Percentiles rank a stretch among this genome's conserved stretches.
Evolutionary conservation across 2,113 vertebrate species (phyloP).

Genomic region (Perca schrenkii): DNA sequence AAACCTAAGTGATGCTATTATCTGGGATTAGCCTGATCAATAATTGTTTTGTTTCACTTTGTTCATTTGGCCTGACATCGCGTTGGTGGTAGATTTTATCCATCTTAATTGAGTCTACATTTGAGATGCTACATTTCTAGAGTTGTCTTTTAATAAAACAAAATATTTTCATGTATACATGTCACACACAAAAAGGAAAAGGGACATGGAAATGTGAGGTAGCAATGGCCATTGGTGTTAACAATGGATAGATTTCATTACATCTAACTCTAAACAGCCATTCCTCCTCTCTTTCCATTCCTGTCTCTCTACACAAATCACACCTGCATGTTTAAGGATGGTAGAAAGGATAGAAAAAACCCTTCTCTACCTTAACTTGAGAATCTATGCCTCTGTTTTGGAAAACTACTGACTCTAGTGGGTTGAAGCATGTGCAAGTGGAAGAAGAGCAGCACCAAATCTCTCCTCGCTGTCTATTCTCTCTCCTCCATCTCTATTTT

Average conservation of each 20-base stretch:
- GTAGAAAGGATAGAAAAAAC: conserved; percentile 7
- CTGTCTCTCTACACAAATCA: conserved; percentile 33
- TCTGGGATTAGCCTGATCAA: not conserved
- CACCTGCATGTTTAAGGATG: conserved; percentile 45
- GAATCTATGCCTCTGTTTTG: conserved; percentile 66
- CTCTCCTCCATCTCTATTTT: conserved; percentile 81
- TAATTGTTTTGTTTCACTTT: not conserved
- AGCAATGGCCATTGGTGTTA: no score
- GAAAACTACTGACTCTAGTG: conserved; percentile 77
- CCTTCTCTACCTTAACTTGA: conserved; percentile 35
- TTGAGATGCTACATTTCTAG: not conserved
- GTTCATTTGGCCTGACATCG: not conserved
- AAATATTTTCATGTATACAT: not conserved
- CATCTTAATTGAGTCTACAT: not conserved
- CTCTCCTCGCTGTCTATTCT: conserved; percentile 76
- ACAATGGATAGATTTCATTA: not conserved
- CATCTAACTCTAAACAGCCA: not conserved
- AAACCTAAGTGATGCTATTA: not conserved
- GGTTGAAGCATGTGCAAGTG: conserved; percentile 79
- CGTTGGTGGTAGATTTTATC: not conserved
- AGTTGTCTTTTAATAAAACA: not conserved
- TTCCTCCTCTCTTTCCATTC: conserved; percentile 11
- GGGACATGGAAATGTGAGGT: not conserved
- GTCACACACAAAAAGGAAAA: not conserved
- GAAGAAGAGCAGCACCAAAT: conserved; percentile 75